These are phyloP conservation scores for Calameuta filiformis DNA, from an alignment of 2,888 invertebrate species.

Conservation along the genomic window DNA sequence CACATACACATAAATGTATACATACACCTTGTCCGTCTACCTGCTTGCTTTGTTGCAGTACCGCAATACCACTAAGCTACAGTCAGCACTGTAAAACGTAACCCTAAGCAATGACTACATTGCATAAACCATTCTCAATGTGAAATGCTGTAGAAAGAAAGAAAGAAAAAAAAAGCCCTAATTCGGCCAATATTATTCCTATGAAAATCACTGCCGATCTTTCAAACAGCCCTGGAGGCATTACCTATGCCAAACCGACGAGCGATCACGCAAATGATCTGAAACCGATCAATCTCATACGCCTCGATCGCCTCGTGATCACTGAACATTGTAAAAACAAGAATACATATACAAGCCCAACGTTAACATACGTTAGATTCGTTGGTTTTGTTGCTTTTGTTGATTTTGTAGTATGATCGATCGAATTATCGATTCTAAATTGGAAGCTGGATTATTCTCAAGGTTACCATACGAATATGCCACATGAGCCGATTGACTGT, in stretches of 20 bases:
- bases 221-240: background rate
- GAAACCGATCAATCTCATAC: background rate
- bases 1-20: constrained; percentile 6
- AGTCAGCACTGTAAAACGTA: background rate
- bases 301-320: background rate
- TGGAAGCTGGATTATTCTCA: background rate
- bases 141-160: background rate
- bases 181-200: background rate
- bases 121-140: background rate
- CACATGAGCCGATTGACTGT: background rate
- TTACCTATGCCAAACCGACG: background rate
- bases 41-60: background rate
- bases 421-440: background rate
- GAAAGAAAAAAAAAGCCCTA: background rate
- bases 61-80: background rate
- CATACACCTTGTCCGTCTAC: background rate
- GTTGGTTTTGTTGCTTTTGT: background rate
- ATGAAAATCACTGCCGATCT: background rate
- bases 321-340: background rate
- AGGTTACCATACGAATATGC: background rate
- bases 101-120: background rate
- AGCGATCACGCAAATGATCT: background rate
- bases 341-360: background rate
- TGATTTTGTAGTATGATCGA: background rate
- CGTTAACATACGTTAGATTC: background rate